These are phyloP conservation scores for Xanthorhoe designata DNA, from an alignment of 2,888 invertebrate genomes.

Conservation along the genomic window DNA sequence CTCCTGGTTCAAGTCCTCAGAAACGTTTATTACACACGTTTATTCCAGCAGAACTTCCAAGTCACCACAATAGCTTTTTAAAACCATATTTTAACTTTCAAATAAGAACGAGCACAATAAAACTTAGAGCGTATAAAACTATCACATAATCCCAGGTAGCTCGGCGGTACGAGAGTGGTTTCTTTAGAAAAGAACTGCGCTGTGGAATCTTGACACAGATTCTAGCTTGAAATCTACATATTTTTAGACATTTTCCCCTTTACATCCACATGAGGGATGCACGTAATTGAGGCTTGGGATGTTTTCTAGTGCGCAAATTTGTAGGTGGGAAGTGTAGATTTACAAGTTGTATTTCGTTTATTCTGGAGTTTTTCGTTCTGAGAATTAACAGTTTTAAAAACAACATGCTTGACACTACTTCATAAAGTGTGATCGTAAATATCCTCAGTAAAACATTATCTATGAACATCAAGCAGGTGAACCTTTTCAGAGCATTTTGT, in stretches of 20 bases:
- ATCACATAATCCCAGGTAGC: conserved; percentile 31
- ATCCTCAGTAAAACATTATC: no score
- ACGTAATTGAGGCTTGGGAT: conserved; percentile 21
- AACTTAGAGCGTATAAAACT: conserved; percentile 28
- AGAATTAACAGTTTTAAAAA: background rate
- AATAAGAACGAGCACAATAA: conserved; percentile 26
- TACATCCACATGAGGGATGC: conserved; percentile 24
- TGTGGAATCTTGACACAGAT: conserved; percentile 44
- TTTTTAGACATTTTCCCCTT: conserved; percentile 39
- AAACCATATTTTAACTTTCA: conserved; percentile 18
- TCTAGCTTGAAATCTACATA: conserved; percentile 34
- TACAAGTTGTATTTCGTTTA: background rate
- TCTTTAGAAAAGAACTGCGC: conserved; percentile 42
- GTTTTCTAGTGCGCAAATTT: background rate
- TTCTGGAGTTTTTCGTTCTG: background rate
- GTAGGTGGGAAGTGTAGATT: background rate
- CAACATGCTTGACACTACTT: background rate
- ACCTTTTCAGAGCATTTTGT: no score
- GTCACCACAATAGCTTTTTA: background rate
- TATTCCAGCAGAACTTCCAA: background rate
- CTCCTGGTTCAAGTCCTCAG: background rate
- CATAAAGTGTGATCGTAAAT: background rate
- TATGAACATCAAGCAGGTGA: no score
- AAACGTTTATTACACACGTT: background rate
- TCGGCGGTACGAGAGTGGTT: conserved; percentile 31